Percentiles rank a stretch among this genome's conserved stretches.
These are phyloP conservation scores for Haliclona indistincta DNA, from an alignment of 37 sponge, comb jelly and placozoan genomes.

Conservation along the genomic window DNA sequence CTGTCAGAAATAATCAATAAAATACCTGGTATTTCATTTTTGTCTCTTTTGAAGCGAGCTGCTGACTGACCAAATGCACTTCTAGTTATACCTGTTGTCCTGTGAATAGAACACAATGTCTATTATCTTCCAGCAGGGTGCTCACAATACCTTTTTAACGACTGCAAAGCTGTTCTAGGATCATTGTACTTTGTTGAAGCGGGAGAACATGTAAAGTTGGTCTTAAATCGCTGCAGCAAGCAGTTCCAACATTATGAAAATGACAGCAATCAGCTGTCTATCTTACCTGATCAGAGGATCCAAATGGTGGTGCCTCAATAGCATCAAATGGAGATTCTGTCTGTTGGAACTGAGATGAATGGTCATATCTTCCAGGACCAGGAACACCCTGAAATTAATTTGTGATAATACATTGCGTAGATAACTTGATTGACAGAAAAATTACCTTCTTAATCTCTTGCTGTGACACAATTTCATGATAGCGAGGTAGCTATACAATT, in stretches of 20 bases:
- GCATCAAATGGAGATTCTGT: neutral
- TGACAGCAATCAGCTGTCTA: neutral
- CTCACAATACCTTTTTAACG: conserved; percentile 32
- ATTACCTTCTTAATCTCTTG: conserved; percentile 76
- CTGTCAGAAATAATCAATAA: neutral
- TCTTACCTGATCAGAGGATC: conserved; percentile 54
- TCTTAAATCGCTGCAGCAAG: conserved; percentile 67
- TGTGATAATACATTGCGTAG: neutral
- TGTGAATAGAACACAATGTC: conserved; percentile 5
- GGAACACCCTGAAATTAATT: conserved; percentile 65
- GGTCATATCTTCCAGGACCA: conserved; percentile 90
- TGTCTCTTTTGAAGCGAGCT: conserved; percentile 69
- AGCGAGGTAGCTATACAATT: conserved; percentile 68
- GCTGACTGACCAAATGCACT: conserved; percentile 96
- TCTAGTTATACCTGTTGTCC: conserved; percentile 64
- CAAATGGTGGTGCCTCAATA: conserved; percentile 73
- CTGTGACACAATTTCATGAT: conserved; percentile 75
- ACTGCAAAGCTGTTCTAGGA: conserved; percentile 83
- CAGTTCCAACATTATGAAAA: neutral
- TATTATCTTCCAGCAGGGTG: neutral
- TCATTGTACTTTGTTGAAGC: conserved; percentile 87
- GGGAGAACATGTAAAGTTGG: conserved; percentile 51
- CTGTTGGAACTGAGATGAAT: conserved; percentile 65
- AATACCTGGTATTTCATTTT: conserved; percentile 51
- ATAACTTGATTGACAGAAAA: neutral